phyloP scores from a whole-genome alignment of 1,140 invertebrate genomes.

The Sycobia sp. region DNA sequence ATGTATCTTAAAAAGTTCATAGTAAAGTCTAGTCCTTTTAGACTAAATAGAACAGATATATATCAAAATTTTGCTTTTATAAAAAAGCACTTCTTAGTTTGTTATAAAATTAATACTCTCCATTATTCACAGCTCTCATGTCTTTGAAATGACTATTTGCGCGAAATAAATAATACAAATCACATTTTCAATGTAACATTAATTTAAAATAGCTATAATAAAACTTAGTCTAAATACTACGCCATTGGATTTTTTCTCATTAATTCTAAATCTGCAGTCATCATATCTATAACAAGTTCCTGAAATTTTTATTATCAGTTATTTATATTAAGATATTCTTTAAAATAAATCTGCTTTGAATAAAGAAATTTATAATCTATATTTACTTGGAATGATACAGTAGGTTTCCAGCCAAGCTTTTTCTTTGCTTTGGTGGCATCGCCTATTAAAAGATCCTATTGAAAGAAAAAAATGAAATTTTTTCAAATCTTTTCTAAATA shows the following conservation, averaged over 20 bases:
- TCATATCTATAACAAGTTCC: slow-evolving; percentile 94
- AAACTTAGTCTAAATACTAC: slow-evolving; percentile 10
- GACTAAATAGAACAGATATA: too few species aligned
- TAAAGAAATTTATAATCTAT: neutral
- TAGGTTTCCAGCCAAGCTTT: slow-evolving; percentile 86
- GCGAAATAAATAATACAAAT: slow-evolving; percentile 4
- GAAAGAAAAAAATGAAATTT: slow-evolving; percentile 1
- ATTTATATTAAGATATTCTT: slow-evolving; percentile 7
- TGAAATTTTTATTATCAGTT: slow-evolving; percentile 55
- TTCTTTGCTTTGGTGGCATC: slow-evolving; percentile 88
- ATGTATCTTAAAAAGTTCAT: too few species aligned
- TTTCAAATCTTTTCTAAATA: neutral
- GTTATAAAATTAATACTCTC: too few species aligned
- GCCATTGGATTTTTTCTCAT: slow-evolving; percentile 93
- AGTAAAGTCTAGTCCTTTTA: too few species aligned
- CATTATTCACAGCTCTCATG: too few species aligned
- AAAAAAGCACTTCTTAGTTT: too few species aligned
- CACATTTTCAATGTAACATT: neutral
- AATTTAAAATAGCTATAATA: neutral
- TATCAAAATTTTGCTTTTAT: too few species aligned
- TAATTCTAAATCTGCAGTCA: slow-evolving; percentile 87
- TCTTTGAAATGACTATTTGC: neutral
- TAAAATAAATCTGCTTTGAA: slow-evolving; percentile 2
- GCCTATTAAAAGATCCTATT: slow-evolving; percentile 84
- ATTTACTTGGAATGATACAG: slow-evolving; percentile 78